Evolutionary conservation across 2,797 vertebrate genomes (phyloP), one percentile per base, ranked within the genome.

Genomic region (Falco peregrinus): DNA sequence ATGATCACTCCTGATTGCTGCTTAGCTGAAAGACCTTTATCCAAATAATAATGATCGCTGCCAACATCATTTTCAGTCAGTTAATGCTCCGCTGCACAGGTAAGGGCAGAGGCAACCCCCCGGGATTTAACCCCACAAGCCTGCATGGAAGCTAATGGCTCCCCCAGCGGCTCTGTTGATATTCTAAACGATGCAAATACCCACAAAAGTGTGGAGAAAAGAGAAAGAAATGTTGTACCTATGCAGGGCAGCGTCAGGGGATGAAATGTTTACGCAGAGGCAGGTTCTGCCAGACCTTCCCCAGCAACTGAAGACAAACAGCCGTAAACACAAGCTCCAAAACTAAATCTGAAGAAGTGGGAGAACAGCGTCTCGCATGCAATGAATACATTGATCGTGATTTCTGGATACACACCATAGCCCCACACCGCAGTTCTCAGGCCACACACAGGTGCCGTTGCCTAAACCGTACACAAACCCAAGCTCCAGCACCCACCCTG

Each of bases 171-270:
- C 41, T 77, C 53, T 20, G n/a, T 21, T 74, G 19, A 2, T 43
- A 13, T 4, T 18, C 41, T 25, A 11, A 80, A 64, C 4, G 10
- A 31, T 28, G 16, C 24, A 70, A 95, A 88, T 11, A 39, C 19
- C 19, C 53, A 5, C 1, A 1, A 16, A 63, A 73, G 9, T 0
- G 0, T 17, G 39, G 16, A 35, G 59, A 50, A 69, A 73, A 74
- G 13, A 19, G 25, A 35, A 73, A 61, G 31, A 41, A 61, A 13
- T 20, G 18, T 16, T 33, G 29, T 20, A 11, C 9, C 28, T 53
- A 2, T 2, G 22, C 61, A n/a, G 33, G 60, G 39, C 47, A 41
- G 50, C 4, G 15, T 21, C 63, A 59, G 19, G 31, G 39, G 29
- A 43, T 22, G 11, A 71, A 48, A 71, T 2, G 20, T 41, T 63